Base-by-base conservation (phyloP, 2,888 invertebrate genomes). In the Polydrusus cervinus region DNA sequence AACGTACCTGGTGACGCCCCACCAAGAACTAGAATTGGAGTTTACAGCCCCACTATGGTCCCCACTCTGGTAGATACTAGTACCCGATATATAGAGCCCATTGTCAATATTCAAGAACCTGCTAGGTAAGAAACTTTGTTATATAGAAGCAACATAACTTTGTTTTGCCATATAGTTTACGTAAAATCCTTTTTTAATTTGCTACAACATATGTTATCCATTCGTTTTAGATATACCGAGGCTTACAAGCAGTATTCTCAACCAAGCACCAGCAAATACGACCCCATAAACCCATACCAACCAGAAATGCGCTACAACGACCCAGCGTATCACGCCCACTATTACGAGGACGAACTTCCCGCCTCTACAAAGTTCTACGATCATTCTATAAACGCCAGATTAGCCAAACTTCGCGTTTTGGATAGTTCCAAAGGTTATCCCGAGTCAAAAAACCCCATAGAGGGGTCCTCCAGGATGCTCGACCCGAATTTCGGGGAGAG, bases 1-100 rank as follows among this genome's bases (percentile, higher is more conserved):
- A 89, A 90, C 10, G 88, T 87, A 45, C 83, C 86, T 9, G 80
- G 79, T 25, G 84, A 85, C 57, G 82, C 82, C 9, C 81, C 82
- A 5, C 83, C 86, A 0, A 79, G 89, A 71, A 88, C 88, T 64
- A 84, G 89, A 64, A 88, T 86, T 78, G 88, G 88, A 2, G 87
- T 90, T 67, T 90, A 90, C 82, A 89, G 89, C 78, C 89, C 89
- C 1, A 88, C 88, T 8, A 77, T 80, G 38, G 81, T 81, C 65
- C 78, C 82, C 3, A 60, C 85, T 78, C 72, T 84, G 78, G 81
- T 87, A 79, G 84, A 84, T 62, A 80, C 84, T 9, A 82, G 79
- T 51, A 77, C 82, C 6, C 81, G 83, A 16, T 85, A 86, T 75
- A 81, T 86, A 30, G 86, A 87, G 74, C 86, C 86, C 0, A 82